These are phyloP conservation scores for Xanthia togata DNA, from an alignment of 2,888 invertebrate species.

Conservation along the genomic window DNA sequence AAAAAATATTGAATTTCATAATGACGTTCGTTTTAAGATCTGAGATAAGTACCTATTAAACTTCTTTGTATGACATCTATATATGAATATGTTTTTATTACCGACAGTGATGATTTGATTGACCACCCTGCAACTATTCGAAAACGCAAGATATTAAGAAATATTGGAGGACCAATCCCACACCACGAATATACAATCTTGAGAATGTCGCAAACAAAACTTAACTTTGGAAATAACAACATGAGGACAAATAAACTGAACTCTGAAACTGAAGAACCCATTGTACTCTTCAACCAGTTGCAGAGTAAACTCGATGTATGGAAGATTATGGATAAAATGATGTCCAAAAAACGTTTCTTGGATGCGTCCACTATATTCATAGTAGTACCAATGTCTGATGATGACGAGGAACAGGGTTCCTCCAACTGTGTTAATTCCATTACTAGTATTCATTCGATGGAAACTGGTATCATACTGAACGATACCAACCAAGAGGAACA, in stretches of 20 bases:
- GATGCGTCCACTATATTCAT: slow-evolving; percentile 73
- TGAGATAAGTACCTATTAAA: neutral
- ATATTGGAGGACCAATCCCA: neutral
- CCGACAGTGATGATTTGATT: slow-evolving; percentile 12
- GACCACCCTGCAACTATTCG: neutral
- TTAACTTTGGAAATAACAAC: neutral
- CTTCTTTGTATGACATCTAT: no score
- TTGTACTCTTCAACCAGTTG: slow-evolving; percentile 63
- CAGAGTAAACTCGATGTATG: slow-evolving; percentile 62
- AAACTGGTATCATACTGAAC: neutral
- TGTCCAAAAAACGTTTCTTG: slow-evolving; percentile 60
- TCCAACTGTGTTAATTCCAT: neutral
- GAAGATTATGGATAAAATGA: slow-evolving; percentile 67
- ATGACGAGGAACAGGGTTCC: slow-evolving; percentile 56
- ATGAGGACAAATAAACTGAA: slow-evolving; percentile 10
- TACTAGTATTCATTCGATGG: neutral
- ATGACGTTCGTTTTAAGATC: neutral
- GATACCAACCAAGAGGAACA: neutral
- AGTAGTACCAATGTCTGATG: slow-evolving; percentile 71
- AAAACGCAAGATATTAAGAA: slow-evolving; percentile 7
- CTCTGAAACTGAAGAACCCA: slow-evolving; percentile 42
- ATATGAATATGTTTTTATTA: neutral
- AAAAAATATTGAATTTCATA: no score
- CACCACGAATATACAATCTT: slow-evolving; percentile 52
- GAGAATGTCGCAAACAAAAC: slow-evolving; percentile 52